Base-by-base conservation (phyloP, 2,797 vertebrate species). In the Gymnopithys bicolor region DNA sequence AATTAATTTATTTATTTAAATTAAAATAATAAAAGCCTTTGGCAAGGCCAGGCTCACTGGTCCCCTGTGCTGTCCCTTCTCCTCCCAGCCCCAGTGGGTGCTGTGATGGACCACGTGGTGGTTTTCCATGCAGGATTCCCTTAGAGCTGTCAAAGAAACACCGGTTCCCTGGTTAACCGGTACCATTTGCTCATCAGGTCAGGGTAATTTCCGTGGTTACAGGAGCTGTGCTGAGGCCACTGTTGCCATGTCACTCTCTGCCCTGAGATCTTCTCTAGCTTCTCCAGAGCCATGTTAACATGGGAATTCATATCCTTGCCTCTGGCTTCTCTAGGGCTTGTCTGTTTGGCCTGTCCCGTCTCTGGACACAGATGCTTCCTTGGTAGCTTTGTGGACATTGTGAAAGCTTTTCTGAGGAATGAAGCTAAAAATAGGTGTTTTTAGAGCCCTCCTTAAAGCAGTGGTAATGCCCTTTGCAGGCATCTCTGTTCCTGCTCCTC, bases 61-160 rank as follows among this genome's bases (percentile, higher is more conserved):
- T 78, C 58, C 37, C 30, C 0, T 59, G 9, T 63, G 56, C 70
- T 89, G 63, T 83, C 51, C 55, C 39, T 45, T 17, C 25, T 43
- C 48, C 28, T 52, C 39, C 53, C 2, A 7, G 49, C 74, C 23
- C 70, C 41, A 33, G 84, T 41, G n/a, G 56, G 37, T 6, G 2
- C 32, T 66, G 76, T 82, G 80, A 69, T 0, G 1, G 86, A 46
- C 59, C 11, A 1, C 58, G 43, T 74, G 62, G 70, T 56, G 39
- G 51, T 82, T 84, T 84, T 71, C 75, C 48, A 28, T 55, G 68
- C 90, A 85, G 92, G 92, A 94, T 78, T 81, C 60, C 84, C n/a
- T 89, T 92, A 87, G 91, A 69, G 78, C 69, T 55, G 68, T 74
- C 2, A 60, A 73, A 91, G 90, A 79, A 67, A 70, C 52, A 85